Evolutionary conservation across 2,113 vertebrate genomes (phyloP).

Genomic region (Dasypus novemcinctus): DNA sequence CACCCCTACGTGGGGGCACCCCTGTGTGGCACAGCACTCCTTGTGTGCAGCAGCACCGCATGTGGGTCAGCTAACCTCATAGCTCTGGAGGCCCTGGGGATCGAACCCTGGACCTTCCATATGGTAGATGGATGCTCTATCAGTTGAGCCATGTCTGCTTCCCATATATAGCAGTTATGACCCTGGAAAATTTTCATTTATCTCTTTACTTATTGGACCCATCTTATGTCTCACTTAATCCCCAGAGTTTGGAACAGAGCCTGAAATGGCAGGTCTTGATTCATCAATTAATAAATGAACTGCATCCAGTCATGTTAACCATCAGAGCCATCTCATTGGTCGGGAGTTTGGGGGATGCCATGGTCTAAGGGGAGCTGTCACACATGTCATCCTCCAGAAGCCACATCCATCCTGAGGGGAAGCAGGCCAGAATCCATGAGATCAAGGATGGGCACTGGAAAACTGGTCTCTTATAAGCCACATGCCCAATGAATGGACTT

Average conservation of each 20-base stretch:
- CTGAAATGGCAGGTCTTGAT: background rate
- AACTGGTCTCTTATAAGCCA: background rate
- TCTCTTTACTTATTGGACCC: background rate
- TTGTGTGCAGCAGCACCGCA: too few relatives aligned
- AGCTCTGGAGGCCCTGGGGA: too few relatives aligned
- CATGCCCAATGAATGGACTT: background rate
- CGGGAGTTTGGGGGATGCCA: background rate
- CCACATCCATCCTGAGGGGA: background rate
- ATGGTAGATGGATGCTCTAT: too few relatives aligned
- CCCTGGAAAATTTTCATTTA: background rate
- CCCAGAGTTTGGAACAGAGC: background rate
- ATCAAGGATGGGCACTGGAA: background rate
- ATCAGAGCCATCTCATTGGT: background rate
- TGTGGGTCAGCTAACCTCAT: too few relatives aligned
- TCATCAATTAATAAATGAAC: background rate
- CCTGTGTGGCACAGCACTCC: too few relatives aligned
- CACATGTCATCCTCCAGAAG: background rate
- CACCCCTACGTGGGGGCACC: too few relatives aligned
- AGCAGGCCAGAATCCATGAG: background rate
- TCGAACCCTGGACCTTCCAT: too few relatives aligned
- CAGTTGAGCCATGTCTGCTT: too few relatives aligned
- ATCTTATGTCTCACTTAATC: background rate
- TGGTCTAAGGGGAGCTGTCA: background rate
- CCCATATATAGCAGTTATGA: too few relatives aligned
- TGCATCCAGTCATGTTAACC: fast-evolving